These are phyloP conservation scores for Odontomyia ornata DNA, from an alignment of 2,888 invertebrate species.

Conservation along the genomic window DNA sequence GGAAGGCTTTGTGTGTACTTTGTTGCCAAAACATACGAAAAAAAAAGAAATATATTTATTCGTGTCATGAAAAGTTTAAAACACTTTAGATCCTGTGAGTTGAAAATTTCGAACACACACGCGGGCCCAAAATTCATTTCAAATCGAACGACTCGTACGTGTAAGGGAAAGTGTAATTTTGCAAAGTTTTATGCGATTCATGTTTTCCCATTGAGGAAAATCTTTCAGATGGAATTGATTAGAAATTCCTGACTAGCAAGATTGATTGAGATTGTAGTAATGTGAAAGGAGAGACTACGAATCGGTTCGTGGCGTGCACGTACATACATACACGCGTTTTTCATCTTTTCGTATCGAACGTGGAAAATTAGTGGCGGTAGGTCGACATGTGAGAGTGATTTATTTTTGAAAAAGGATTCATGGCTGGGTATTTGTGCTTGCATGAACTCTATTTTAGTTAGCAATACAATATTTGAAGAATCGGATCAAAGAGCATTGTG, in stretches of 20 bases:
- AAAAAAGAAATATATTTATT: too few relatives aligned
- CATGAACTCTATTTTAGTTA: background rate
- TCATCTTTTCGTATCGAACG: background rate
- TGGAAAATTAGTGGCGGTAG: background rate
- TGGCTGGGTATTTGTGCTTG: background rate
- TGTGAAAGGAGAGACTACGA: conserved; percentile 5
- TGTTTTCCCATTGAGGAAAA: conserved; percentile 31
- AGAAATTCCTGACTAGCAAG: conserved; percentile 41
- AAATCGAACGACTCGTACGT: background rate
- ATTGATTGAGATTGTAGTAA: conserved; percentile 28
- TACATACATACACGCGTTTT: conserved; percentile 1
- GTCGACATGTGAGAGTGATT: background rate
- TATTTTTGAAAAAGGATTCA: background rate
- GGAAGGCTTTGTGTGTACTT: background rate
- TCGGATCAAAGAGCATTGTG: too few relatives aligned
- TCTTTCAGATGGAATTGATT: conserved; percentile 28
- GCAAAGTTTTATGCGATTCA: conserved; percentile 16
- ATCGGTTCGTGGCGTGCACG: conserved; percentile 8
- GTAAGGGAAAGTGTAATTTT: conserved; percentile 8
- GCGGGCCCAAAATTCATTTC: too few relatives aligned
- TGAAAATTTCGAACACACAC: too few relatives aligned
- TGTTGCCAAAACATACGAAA: too few relatives aligned
- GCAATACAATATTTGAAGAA: too few relatives aligned
- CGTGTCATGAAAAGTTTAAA: too few relatives aligned
- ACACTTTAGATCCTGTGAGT: too few relatives aligned